Percentiles rank a stretch among this genome's conserved stretches.
Evolutionary conservation across 2,113 vertebrate species (phyloP).

Genomic region (Megaptera novaeangliae): DNA sequence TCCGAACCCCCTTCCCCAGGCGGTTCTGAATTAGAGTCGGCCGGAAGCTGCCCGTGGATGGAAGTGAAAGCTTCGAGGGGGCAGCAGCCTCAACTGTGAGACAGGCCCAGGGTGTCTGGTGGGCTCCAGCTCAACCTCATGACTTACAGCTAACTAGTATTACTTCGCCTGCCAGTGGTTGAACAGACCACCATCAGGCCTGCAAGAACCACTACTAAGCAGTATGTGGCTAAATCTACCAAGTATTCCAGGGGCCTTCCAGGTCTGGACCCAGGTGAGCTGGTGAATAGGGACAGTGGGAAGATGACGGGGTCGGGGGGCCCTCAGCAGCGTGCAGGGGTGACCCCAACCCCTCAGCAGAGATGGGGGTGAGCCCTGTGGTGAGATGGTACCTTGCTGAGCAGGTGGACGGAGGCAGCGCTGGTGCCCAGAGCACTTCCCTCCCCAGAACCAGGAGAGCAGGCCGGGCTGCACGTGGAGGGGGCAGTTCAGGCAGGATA

Average conservation of each 20-base stretch:
- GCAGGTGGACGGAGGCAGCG: not conserved
- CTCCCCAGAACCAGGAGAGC: not conserved
- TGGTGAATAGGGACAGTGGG: not conserved
- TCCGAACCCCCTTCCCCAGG: not conserved
- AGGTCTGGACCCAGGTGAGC: not conserved
- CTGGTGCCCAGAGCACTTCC: not conserved
- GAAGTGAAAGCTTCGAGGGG: not conserved
- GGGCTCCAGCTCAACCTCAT: not conserved
- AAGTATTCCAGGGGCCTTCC: not conserved
- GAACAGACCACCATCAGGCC: not conserved
- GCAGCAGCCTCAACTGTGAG: not conserved
- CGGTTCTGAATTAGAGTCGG: not conserved
- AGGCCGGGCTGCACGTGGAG: not conserved
- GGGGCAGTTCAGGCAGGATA: not conserved
- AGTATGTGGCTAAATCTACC: not conserved
- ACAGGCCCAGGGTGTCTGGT: not conserved
- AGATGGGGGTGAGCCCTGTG: not conserved
- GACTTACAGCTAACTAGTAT: not conserved
- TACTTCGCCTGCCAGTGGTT: not conserved
- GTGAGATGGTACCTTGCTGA: not conserved
- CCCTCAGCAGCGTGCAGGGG: not conserved
- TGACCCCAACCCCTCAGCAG: not conserved
- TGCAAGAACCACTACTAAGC: not conserved
- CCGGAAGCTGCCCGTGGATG: not conserved
- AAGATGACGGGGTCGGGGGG: not conserved